A percentile compares a stretch with the other conserved stretches of the same genome.
phyloP scores from a whole-genome alignment of 2,113 vertebrate genomes.

The Ammodytes dubius region DNA sequence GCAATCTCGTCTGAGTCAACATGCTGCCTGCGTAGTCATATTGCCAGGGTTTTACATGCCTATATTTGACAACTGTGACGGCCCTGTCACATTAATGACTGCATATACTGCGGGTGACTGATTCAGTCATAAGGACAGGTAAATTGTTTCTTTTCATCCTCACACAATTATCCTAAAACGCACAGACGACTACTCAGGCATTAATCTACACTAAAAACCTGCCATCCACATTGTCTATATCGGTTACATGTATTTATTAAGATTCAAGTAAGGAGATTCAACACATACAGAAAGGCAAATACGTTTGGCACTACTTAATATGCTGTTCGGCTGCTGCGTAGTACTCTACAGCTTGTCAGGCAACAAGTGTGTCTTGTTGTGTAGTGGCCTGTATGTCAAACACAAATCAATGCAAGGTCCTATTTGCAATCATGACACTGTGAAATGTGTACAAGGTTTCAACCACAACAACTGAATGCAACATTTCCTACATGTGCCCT shows the following conservation, averaged over 20 bases:
- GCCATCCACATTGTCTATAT: conserved; percentile 6
- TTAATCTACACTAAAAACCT: conserved; percentile 41
- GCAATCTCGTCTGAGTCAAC: conserved; percentile 34
- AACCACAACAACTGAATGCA: conserved; percentile 66
- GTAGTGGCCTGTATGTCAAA: conserved; percentile 20
- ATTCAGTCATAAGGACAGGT: conserved; percentile 24
- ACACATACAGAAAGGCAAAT: neutral
- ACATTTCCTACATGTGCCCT: conserved; percentile 34
- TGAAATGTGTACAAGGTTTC: conserved; percentile 69
- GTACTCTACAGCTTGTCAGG: conserved; percentile 15
- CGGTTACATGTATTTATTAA: conserved; percentile 7
- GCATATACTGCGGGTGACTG: conserved; percentile 19
- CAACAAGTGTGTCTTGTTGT: conserved; percentile 1
- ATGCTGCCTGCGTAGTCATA: conserved; percentile 27
- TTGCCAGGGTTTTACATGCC: conserved; percentile 33
- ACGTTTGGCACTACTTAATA: neutral
- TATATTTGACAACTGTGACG: conserved; percentile 52
- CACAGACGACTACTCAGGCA: neutral
- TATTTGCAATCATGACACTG: conserved; percentile 53
- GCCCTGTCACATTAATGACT: conserved; percentile 50
- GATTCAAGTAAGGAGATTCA: conserved; percentile 3
- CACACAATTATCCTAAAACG: neutral
- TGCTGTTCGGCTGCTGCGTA: neutral
- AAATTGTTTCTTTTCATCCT: conserved; percentile 8
- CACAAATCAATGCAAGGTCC: conserved; percentile 71